phyloP scores from a whole-genome alignment of 2,113 vertebrate genomes.

The Aspiorhynchus laticeps region DNA sequence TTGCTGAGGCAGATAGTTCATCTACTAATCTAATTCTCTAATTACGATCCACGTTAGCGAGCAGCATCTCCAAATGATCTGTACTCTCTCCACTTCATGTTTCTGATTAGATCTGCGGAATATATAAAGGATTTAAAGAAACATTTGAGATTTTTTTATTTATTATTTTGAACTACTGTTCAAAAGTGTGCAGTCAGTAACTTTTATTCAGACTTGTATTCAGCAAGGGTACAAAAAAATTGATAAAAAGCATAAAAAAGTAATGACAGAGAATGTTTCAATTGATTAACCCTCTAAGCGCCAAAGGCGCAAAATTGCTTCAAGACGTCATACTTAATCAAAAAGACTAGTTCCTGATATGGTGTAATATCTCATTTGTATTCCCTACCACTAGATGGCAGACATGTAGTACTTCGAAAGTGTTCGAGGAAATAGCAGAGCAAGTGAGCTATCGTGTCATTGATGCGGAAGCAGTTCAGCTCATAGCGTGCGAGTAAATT shows the following conservation, averaged over 20 bases:
- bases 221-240: background rate
- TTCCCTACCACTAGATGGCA: no score
- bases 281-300: no score
- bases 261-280: background rate
- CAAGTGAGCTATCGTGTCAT: no score
- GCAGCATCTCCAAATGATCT: background rate
- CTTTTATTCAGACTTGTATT: background rate
- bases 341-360: no score
- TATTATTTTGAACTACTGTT: background rate
- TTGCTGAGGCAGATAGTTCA: slow-evolving; percentile 8
- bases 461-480: no score
- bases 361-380: no score
- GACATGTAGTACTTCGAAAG: no score
- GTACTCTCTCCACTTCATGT: background rate
- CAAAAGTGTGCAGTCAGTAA: background rate
- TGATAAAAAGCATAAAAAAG: background rate
- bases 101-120: background rate
- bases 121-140: background rate
- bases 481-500: no score
- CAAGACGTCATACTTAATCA: no score
- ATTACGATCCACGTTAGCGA: background rate
- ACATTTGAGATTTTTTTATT: background rate
- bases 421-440: no score
- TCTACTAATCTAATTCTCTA: slow-evolving; percentile 23
- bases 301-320: no score